Conservation (phyloP, 1,140 invertebrate species). For the Drosophila serrata region DNA sequence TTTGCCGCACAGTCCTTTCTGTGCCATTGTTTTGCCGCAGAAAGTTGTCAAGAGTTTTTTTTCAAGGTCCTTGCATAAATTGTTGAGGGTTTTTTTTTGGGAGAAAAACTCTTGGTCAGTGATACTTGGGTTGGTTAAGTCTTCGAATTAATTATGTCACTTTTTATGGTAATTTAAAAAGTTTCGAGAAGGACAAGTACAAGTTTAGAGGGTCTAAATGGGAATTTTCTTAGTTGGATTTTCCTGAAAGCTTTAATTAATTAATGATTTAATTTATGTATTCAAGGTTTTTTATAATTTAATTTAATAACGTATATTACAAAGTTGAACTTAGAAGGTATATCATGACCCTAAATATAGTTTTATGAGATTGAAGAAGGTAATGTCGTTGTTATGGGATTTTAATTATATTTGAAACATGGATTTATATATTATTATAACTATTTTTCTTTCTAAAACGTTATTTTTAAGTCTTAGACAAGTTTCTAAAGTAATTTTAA, state of each 20-base stretch:
- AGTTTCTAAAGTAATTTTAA: too few species aligned
- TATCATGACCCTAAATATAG: too few species aligned
- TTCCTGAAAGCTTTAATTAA: background rate
- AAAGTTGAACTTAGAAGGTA: too few species aligned
- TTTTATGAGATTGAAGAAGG: too few species aligned
- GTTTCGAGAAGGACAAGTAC: background rate
- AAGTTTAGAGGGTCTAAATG: background rate
- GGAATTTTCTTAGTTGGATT: too few species aligned
- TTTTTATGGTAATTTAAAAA: conserved; percentile 9
- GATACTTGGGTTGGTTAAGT: conserved; percentile 19
- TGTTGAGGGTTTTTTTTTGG: conserved; percentile 7
- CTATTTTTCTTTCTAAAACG: too few species aligned
- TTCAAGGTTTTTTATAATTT: background rate
- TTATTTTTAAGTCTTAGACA: too few species aligned
- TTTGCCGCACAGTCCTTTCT: conserved; percentile 30
- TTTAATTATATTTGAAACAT: too few species aligned
- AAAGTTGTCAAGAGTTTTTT: conserved; percentile 40
- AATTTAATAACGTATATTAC: background rate
- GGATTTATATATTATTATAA: too few species aligned
- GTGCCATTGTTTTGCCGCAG: conserved; percentile 30
- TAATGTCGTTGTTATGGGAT: too few species aligned
- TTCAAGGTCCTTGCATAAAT: conserved; percentile 35
- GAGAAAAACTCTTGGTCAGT: conserved; percentile 17
- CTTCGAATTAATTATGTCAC: conserved; percentile 25
- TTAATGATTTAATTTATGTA: background rate